Conservation (phyloP, 2,113 vertebrate species). For the Barnardius zonarius region DNA sequence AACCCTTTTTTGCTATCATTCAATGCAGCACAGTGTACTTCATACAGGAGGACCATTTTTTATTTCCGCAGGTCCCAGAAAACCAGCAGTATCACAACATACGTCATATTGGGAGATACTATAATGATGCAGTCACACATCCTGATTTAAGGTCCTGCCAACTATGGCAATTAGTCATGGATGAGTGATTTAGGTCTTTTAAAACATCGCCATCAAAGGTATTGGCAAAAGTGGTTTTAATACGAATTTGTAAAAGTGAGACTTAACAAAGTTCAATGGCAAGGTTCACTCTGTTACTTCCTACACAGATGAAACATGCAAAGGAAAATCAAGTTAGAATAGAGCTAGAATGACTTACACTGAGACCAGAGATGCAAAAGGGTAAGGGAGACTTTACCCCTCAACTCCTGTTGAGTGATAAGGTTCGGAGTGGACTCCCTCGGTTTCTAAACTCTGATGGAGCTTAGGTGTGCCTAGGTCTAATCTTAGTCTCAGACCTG, state of each 20-base stretch:
- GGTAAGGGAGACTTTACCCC: not conserved
- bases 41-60: not conserved
- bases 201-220: not conserved
- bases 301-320: not conserved
- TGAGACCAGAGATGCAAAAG: not conserved
- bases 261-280: not conserved
- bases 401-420: not conserved
- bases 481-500: not conserved
- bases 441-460: not conserved
- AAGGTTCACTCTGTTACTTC: not conserved
- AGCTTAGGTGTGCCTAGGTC: not conserved
- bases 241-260: not conserved
- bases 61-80: not conserved
- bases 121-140: not conserved
- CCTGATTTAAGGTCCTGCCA: not conserved
- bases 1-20: not conserved
- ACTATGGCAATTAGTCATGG: not conserved
- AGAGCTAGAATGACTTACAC: not conserved
- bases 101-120: not conserved
- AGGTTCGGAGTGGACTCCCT: not conserved
- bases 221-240: not conserved
- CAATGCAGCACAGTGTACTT: rapidly evolving
- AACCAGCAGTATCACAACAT: not conserved
- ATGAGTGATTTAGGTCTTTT: not conserved
- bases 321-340: not conserved